Base-by-base conservation (phyloP, 2,888 invertebrate species). In the Drosophila anomalata region DNA sequence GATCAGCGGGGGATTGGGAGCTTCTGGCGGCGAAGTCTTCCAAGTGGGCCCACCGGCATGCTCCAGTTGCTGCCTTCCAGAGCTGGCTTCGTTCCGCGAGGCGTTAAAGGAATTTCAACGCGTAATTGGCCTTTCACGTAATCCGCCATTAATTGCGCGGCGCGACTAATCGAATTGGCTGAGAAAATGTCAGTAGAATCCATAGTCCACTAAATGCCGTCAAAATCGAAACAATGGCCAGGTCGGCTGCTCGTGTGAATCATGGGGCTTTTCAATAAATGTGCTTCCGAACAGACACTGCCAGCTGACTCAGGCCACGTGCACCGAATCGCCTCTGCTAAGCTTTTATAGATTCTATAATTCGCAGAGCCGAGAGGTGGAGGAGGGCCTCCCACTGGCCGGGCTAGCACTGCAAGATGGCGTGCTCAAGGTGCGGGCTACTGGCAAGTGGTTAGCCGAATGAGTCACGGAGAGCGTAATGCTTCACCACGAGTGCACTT, bases 91-190 rank as follows among this genome's bases (percentile, higher is more conserved):
- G 52, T 52, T 61, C 29, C 17, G 12, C 20, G 41, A 26, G 46
- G 26, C 56, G 44, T 62, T 17, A 39, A 48, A 63, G 54, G n/a
- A 55, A 70, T 70, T 62, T 55, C 62, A 47, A 55, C 33, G 50
- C 51, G 44, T 70, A 70, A 70, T 70, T 70, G 69, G 46, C 55
- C 55, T 52, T 69, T 70, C 41, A 55, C 55, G 54, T 55, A 56
- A 70, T 70, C 47, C 70, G 22, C n/a, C 61, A 47, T 61, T 69
- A 69, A 61, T 69, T 69, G 70, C 39, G 41, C 39, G 41, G 33
- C 61, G 54, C 50, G 44, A 47, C 47, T 55, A 55, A 70, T 61
- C 54, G 42, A 42, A 47, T 29, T 39, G 50, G 48, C 26, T 2
- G 42, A 36, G 26, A 41, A 36, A 54, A 62, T 56, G 62, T 55